Base-by-base conservation (phyloP, 2,888 invertebrate genomes). In the Cabera pusaria region DNA sequence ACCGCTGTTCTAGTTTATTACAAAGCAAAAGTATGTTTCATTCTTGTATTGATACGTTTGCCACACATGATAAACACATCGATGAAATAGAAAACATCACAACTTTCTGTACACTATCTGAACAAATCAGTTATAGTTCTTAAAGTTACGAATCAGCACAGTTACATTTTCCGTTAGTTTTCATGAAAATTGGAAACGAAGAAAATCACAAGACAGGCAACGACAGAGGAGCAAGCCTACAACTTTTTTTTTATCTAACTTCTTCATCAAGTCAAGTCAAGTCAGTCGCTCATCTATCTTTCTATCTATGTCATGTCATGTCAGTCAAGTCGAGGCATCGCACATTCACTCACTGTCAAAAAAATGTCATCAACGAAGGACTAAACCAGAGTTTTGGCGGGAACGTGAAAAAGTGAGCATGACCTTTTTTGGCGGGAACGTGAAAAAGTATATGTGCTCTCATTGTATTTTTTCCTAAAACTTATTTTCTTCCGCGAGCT, bases 81-180 rank as follows among this genome's bases (percentile, higher is more conserved):
- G 49, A 46, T 44, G 44, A 52, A 59, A 58, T 54, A 42, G 16
- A 49, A 46, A 56, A 50, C 46, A 56, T 56, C 35, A 45, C 40
- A 44, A 27, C 14, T 25, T 16, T 29, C 16, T 12, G 27, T 16
- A 33, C 34, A 35, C 36, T 12, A 20, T 19, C 17, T 7, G 3
- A 28, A 10, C 11, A 6, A 18, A 14, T 18, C 22, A 6, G 25
- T 5, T 8, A 22, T 2, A 23, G 10, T 25, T 28, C 20, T 18
- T 19, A 8, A 3, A 21, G 6, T 36, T 38, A 17, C 3, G 8
- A 26, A 24, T 27, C 28, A 17, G 25, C 12, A 76, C 71, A 68
- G 69, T 75, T 76, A 72, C 56, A 81, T 83, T 80, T 83, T 83
- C 76, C 78, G 81, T 80, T 83, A 81, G 53, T 81, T 79, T 77